Conservation (phyloP, 1,140 invertebrate species). For the Drosophila melanica region DNA sequence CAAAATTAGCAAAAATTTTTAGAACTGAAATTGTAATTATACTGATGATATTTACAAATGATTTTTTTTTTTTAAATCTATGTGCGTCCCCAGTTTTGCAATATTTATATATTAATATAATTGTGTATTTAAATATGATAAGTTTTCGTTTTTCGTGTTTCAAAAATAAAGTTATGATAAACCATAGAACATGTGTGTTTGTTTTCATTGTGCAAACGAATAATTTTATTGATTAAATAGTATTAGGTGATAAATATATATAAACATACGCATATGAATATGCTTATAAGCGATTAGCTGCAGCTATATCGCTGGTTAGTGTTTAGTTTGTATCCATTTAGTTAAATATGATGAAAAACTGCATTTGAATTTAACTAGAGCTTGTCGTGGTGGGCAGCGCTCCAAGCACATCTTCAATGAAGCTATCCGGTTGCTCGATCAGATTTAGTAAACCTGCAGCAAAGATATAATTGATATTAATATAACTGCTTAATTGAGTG, state of each 20-base stretch:
- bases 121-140: constrained; percentile 42
- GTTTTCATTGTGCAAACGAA: constrained; percentile 73
- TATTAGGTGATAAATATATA: constrained; percentile 72
- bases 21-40: constrained; percentile 61
- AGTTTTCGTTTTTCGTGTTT: constrained; percentile 46
- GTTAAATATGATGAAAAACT: constrained; percentile 32
- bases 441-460: constrained; percentile 67
- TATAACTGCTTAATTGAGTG: neutral
- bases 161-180: constrained; percentile 23
- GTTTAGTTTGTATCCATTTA: constrained; percentile 31
- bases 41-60: constrained; percentile 38
- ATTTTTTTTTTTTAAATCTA: constrained; percentile 25
- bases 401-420: constrained; percentile 75
- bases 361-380: constrained; percentile 65
- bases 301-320: constrained; percentile 19
- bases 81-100: constrained; percentile 68
- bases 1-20: constrained; percentile 66
- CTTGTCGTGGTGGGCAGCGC: constrained; percentile 66
- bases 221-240: constrained; percentile 82
- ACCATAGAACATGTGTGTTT: constrained; percentile 1
- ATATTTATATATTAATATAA: constrained; percentile 59
- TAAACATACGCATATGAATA: constrained; percentile 45
- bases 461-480: neutral
- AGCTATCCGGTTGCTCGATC: constrained; percentile 79
- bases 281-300: constrained; percentile 38